Evolutionary conservation across 92 coral and sea anemone species (phyloP).

Genomic region (Actinernus sp.): DNA sequence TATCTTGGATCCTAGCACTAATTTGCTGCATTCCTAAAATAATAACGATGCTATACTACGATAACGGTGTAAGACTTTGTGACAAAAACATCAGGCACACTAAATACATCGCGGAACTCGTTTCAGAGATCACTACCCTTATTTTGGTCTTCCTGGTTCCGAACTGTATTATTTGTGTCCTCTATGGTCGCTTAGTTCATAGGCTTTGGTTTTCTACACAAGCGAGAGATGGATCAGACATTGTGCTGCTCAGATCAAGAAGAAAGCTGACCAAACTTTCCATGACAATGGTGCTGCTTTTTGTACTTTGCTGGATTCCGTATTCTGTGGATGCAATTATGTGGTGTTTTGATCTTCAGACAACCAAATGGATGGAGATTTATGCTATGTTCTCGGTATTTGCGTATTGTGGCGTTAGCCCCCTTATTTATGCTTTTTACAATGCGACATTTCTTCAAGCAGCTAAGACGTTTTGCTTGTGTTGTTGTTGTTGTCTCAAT

Average conservation of each 20-base stretch:
- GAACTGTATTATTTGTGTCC: conserved; percentile 2
- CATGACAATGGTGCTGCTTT: conserved; percentile 20
- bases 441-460: conserved; percentile 16
- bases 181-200: conserved; percentile 39
- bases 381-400: conserved; percentile 9
- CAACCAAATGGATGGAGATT: neutral
- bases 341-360: conserved; percentile 4
- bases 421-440: conserved; percentile 16
- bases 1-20: conserved; percentile 3
- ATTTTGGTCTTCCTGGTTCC: conserved; percentile 27
- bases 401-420: conserved; percentile 19
- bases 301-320: conserved; percentile 57
- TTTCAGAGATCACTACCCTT: conserved; percentile 1
- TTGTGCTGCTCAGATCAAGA: conserved; percentile 53
- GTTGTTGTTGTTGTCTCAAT: too few relatives aligned
- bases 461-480: neutral
- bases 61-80: neutral
- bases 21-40: conserved; percentile 5
- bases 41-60: neutral
- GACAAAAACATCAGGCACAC: neutral
- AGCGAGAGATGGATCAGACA: conserved; percentile 9
- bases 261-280: conserved; percentile 57
- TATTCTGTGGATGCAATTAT: conserved; percentile 2
- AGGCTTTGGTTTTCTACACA: conserved; percentile 48
- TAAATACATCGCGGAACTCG: neutral